These are phyloP conservation scores for Mugil cephalus DNA, from an alignment of 2,113 vertebrate species.

Conservation along the genomic window DNA sequence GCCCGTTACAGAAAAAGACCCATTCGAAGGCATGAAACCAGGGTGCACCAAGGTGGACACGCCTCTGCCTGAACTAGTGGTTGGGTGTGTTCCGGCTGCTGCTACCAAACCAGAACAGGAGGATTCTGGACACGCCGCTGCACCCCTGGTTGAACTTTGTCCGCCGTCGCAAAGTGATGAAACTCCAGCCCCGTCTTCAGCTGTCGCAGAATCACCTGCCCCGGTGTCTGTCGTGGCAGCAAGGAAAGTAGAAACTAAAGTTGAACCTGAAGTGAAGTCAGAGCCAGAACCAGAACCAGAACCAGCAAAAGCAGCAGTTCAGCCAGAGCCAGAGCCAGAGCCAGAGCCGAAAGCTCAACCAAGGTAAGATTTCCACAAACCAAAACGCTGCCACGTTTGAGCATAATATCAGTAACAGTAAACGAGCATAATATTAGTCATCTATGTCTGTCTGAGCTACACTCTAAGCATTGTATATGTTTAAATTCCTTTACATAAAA, in stretches of 20 bases:
- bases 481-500: no score
- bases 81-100: conserved; percentile 13
- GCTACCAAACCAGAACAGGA: conserved; percentile 1
- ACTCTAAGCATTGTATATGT: no score
- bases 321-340: conserved; percentile 3
- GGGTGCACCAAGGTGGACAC: conserved; percentile 54
- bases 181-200: not conserved
- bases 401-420: not conserved
- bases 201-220: not conserved
- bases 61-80: conserved; percentile 51
- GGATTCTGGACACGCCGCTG: not conserved
- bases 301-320: no score
- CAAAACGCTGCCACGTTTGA: not conserved
- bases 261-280: not conserved
- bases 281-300: not conserved
- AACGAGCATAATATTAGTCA: not conserved
- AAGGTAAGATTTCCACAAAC: conserved; percentile 47
- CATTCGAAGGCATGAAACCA: conserved; percentile 32
- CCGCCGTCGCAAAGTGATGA: not conserved
- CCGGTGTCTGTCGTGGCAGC: conserved; percentile 10
- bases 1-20: conserved; percentile 13
- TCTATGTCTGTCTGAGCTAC: not conserved
- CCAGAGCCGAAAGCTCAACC: conserved; percentile 15
- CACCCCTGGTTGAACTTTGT: conserved; percentile 9
- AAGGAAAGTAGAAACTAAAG: conserved; percentile 18